These are phyloP conservation scores for Aurelia aurita DNA, from an alignment of 30 jellyfish, hydroid and myxozoan species.

Conservation along the genomic window DNA sequence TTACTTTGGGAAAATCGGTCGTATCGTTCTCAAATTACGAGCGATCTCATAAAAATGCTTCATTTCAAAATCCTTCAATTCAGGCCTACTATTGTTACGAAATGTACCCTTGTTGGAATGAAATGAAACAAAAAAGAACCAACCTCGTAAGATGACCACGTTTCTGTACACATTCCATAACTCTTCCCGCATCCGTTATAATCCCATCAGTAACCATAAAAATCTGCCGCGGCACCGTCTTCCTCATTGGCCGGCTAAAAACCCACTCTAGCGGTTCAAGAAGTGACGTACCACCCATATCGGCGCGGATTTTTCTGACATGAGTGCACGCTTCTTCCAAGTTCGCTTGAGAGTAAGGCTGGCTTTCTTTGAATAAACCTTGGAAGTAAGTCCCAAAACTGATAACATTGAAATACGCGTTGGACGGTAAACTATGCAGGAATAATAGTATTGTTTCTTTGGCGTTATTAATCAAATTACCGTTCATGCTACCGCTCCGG, in stretches of 20 bases:
- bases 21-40: too few species aligned
- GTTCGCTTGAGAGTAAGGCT: conserved; percentile 70
- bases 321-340: conserved; percentile 77
- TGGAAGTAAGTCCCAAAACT: conserved; percentile 72
- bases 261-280: conserved; percentile 93
- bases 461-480: conserved; percentile 63
- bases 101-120: too few species aligned
- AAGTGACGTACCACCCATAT: conserved; percentile 89
- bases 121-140: background rate
- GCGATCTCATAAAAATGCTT: too few species aligned
- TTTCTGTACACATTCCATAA: conserved; percentile 71
- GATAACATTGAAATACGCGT: conserved; percentile 81
- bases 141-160: conserved; percentile 87
- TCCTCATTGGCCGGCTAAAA: conserved; percentile 57
- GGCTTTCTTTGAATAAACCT: conserved; percentile 81
- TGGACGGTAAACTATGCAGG: conserved; percentile 85
- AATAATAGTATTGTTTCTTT: conserved; percentile 75
- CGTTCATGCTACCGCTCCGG: conserved; percentile 89
- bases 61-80: too few species aligned
- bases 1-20: too few species aligned
- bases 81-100: too few species aligned
- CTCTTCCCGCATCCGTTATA: conserved; percentile 43
- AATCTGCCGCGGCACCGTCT: conserved; percentile 85
- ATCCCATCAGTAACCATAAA: conserved; percentile 90
- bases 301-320: conserved; percentile 82